These are phyloP conservation scores for Palythoa grandis DNA, from an alignment of 92 coral and sea anemone genomes.

Conservation along the genomic window DNA sequence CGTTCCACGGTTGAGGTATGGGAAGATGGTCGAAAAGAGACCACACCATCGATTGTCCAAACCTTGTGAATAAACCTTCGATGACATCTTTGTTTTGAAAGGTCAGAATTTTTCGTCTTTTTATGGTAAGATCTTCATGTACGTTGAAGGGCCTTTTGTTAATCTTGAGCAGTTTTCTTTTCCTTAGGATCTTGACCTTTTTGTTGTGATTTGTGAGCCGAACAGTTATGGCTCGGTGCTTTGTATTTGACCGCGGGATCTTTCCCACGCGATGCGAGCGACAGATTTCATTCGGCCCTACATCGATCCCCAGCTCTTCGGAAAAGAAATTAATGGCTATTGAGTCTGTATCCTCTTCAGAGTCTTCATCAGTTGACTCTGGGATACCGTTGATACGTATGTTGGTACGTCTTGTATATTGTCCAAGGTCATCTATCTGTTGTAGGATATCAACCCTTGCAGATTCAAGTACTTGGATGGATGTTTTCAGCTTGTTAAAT, in stretches of 20 bases:
- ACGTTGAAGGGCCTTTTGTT: slow-evolving; percentile 27
- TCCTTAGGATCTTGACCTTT: slow-evolving; percentile 29
- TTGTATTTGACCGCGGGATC: background rate
- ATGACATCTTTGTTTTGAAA: slow-evolving; percentile 18
- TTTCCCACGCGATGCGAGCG: slow-evolving; percentile 46
- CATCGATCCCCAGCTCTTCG: slow-evolving; percentile 39
- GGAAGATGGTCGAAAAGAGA: slow-evolving; percentile 21
- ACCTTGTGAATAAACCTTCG: background rate
- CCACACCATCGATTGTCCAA: slow-evolving; percentile 33
- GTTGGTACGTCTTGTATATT: slow-evolving; percentile 44
- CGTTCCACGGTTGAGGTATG: slow-evolving; percentile 29
- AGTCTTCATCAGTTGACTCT: slow-evolving; percentile 26
- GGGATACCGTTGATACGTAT: slow-evolving; percentile 48
- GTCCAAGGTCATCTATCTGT: slow-evolving; percentile 33
- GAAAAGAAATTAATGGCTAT: slow-evolving; percentile 38
- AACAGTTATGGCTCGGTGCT: slow-evolving; percentile 23
- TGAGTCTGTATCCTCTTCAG: slow-evolving; percentile 33
- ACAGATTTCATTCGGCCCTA: slow-evolving; percentile 43
- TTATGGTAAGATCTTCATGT: slow-evolving; percentile 38
- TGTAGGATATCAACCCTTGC: background rate
- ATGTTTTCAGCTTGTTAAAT: background rate
- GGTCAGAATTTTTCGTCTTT: slow-evolving; percentile 14
- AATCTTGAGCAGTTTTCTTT: slow-evolving; percentile 14
- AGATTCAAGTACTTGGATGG: slow-evolving; percentile 18
- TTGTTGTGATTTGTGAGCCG: slow-evolving; percentile 19